These are phyloP conservation scores for Amblyteles armatorius DNA, from an alignment of 2,888 invertebrate genomes.

Conservation along the genomic window DNA sequence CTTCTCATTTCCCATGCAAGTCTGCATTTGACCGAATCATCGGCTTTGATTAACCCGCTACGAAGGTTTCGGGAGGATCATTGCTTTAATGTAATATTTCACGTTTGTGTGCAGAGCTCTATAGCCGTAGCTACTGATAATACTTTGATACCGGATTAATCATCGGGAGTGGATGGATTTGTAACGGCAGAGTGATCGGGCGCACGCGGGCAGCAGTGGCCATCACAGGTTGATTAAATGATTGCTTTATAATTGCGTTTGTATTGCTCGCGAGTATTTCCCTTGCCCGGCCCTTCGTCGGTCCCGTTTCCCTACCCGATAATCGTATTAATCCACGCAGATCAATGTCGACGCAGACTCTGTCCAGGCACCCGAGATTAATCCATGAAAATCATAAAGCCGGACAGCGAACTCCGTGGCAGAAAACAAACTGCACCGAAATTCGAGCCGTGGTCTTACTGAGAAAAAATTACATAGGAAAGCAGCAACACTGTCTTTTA, in stretches of 20 bases:
- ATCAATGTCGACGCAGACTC: background rate
- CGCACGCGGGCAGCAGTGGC: background rate
- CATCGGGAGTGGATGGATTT: slow-evolving; percentile 22
- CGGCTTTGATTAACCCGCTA: no score
- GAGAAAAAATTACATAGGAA: no score
- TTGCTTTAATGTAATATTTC: background rate
- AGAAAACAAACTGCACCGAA: background rate
- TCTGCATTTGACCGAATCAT: no score
- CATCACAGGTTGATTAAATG: slow-evolving; percentile 8
- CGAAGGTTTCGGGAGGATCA: no score
- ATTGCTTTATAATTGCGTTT: slow-evolving; percentile 19
- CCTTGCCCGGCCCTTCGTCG: background rate
- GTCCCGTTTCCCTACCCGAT: background rate
- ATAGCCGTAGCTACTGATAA: background rate
- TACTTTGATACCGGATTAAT: background rate
- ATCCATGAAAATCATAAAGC: background rate
- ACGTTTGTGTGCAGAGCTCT: background rate
- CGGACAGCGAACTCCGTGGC: no score
- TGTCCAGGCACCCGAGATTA: background rate
- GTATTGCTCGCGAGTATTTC: background rate
- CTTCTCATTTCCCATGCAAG: no score
- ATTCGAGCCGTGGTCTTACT: background rate
- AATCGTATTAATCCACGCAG: background rate
- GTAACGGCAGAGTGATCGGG: background rate
- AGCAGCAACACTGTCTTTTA: no score